Conservation (phyloP, 2,113 vertebrate species). For the Ciconia stormi region DNA sequence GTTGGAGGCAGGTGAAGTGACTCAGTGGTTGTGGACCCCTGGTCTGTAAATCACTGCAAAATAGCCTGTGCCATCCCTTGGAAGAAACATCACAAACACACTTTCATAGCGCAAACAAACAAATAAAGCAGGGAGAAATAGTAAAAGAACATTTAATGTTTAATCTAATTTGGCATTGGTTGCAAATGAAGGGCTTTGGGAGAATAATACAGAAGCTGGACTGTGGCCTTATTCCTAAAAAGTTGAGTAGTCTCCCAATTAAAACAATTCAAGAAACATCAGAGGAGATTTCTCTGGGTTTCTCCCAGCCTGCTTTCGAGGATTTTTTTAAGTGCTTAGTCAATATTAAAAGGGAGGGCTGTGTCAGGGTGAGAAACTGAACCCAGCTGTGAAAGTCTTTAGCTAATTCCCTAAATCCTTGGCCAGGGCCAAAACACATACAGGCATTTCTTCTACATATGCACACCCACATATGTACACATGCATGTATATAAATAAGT, state of each 20-base stretch:
- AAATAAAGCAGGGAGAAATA: not conserved
- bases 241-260: not conserved
- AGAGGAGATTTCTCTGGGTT: not conserved
- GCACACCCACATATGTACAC: fast-evolving
- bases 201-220: not conserved
- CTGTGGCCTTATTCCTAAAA: not conserved
- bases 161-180: not conserved
- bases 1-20: not conserved
- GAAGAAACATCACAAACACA: not conserved
- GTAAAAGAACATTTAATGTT: not conserved
- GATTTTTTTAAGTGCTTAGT: not conserved
- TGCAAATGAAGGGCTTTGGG: not conserved
- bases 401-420: not conserved
- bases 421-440: not conserved
- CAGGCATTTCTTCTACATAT: not conserved
- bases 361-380: not conserved
- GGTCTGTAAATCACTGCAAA: not conserved
- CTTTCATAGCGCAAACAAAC: fast-evolving
- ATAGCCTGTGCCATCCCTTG: not conserved
- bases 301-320: not conserved
- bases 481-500: not conserved
- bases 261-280: not conserved
- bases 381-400: not conserved
- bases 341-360: not conserved
- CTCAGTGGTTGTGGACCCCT: not conserved